Percentiles rank a stretch among this genome's conserved stretches.
These are phyloP conservation scores for Cervus canadensis DNA, from an alignment of 2,113 vertebrate genomes.

Conservation along the genomic window DNA sequence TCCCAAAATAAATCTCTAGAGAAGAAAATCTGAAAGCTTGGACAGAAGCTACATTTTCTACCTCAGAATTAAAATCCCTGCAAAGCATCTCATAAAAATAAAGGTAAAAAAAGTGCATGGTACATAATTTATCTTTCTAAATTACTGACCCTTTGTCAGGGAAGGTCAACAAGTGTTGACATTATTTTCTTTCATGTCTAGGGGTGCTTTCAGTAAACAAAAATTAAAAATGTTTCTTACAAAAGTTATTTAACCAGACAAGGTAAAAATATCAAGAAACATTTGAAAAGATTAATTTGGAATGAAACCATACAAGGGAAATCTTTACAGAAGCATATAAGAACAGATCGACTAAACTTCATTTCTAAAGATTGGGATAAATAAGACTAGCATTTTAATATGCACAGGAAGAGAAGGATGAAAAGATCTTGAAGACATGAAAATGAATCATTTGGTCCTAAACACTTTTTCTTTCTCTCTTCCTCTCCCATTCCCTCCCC, in stretches of 20 bases:
- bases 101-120: neutral
- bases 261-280: neutral
- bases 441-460: neutral
- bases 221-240: neutral
- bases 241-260: neutral
- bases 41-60: neutral
- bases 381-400: conserved; percentile 8
- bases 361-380: neutral
- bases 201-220: neutral
- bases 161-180: neutral
- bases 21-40: neutral
- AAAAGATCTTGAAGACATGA: neutral
- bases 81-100: neutral
- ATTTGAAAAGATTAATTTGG: neutral
- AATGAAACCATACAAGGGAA: neutral
- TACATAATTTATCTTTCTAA: neutral
- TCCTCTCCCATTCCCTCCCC: fast-evolving
- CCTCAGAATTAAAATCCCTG: neutral
- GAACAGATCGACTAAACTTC: neutral
- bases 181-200: neutral
- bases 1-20: neutral
- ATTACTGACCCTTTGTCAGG: neutral
- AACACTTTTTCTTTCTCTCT: neutral
- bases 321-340: neutral
- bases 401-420: neutral